Evolutionary conservation across 2,888 invertebrate genomes (phyloP).

Genomic region (Drosophila suboccidentalis): DNA sequence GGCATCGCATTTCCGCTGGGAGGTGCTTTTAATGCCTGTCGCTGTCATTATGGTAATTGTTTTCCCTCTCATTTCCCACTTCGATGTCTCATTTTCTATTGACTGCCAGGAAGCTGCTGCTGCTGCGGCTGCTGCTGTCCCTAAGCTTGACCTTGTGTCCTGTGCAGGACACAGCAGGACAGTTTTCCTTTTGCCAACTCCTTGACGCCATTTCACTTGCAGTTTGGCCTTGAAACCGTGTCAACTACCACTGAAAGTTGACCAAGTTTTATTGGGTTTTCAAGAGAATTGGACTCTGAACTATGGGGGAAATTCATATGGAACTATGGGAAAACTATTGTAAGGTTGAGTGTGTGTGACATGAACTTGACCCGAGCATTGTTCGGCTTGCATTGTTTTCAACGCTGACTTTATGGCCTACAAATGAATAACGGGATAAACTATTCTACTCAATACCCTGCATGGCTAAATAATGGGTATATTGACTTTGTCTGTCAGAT

Average conservation of each 20-base stretch:
- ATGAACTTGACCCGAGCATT: constrained; percentile 42
- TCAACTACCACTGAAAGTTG: constrained; percentile 63
- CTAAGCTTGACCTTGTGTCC: constrained; percentile 20
- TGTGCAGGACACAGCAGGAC: constrained; percentile 14
- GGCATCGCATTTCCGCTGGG: constrained; percentile 20
- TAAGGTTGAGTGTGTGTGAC: constrained; percentile 26
- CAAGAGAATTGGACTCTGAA: constrained; percentile 24
- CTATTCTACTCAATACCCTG: not conserved
- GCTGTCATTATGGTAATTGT: constrained; percentile 60
- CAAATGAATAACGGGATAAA: not conserved
- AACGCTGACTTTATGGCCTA: constrained; percentile 3
- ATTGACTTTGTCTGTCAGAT: not conserved
- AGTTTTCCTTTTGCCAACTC: constrained; percentile 1
- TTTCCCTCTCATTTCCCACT: constrained; percentile 18
- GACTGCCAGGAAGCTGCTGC: constrained; percentile 15
- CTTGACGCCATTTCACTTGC: constrained; percentile 6
- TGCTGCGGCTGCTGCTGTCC: constrained; percentile 5
- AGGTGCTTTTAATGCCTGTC: constrained; percentile 13
- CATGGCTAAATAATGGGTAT: too few relatives aligned
- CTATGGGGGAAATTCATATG: not conserved
- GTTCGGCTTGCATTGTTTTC: constrained; percentile 17
- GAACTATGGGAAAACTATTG: not conserved
- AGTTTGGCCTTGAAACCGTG: constrained; percentile 49
- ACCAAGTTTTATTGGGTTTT: constrained; percentile 67
- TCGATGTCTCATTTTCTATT: constrained; percentile 8